phyloP scores from a whole-genome alignment of 2,113 vertebrate species.

The Silurus asotus region DNA sequence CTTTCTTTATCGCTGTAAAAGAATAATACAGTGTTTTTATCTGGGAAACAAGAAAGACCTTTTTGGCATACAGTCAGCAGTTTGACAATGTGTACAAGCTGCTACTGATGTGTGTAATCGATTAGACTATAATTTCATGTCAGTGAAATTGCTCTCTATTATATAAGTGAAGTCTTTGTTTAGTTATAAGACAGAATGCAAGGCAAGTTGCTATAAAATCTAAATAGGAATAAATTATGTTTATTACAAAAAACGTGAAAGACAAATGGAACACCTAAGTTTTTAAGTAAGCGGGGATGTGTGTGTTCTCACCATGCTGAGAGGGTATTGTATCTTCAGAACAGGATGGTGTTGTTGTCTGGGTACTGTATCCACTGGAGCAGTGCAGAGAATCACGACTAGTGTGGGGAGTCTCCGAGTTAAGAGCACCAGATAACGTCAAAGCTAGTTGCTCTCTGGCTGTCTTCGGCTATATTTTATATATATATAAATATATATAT shows the following conservation, averaged over 20 bases:
- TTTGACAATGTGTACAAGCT: neutral
- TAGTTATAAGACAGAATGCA: too few relatives aligned
- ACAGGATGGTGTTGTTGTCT: slow-evolving; percentile 83
- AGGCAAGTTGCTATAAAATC: too few relatives aligned
- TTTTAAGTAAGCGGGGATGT: neutral
- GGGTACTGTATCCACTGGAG: slow-evolving; percentile 83
- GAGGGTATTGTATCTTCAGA: slow-evolving; percentile 82
- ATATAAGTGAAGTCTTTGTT: neutral
- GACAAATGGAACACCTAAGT: too few relatives aligned
- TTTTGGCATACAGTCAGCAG: slow-evolving; percentile 21
- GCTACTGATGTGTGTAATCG: neutral
- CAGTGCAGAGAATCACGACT: slow-evolving; percentile 82
- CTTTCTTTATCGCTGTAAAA: slow-evolving; percentile 79
- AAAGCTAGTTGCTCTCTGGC: slow-evolving; percentile 76
- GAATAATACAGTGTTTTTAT: slow-evolving; percentile 61
- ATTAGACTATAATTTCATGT: slow-evolving; percentile 19
- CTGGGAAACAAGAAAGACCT: slow-evolving; percentile 28
- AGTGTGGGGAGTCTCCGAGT: slow-evolving; percentile 67
- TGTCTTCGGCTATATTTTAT: slow-evolving; percentile 61
- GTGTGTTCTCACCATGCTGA: slow-evolving; percentile 67
- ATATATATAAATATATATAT: too few relatives aligned
- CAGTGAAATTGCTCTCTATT: slow-evolving; percentile 7
- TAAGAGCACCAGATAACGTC: slow-evolving; percentile 67
- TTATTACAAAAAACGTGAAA: too few relatives aligned
- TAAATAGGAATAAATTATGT: too few relatives aligned